Percentiles rank a stretch among this genome's conserved stretches.
Conservation (phyloP, 2,888 invertebrate species). For the Hemaris fuciformis region DNA sequence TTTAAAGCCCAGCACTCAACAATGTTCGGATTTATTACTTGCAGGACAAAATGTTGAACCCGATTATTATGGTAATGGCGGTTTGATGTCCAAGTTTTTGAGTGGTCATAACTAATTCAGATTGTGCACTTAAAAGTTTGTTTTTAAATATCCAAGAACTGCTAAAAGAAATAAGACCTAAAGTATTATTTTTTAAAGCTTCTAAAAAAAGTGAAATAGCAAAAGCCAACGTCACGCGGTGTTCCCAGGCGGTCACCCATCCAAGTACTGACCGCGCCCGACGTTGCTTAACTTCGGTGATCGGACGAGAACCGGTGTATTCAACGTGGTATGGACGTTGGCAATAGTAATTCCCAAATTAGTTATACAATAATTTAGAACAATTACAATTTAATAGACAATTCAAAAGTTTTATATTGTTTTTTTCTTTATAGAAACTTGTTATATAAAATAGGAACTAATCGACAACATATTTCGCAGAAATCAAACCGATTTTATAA, state of each 20-base stretch:
- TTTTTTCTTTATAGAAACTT: too few relatives aligned
- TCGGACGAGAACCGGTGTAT: constrained; percentile 70
- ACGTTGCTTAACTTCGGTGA: constrained; percentile 72
- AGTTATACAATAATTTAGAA: too few relatives aligned
- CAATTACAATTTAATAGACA: too few relatives aligned
- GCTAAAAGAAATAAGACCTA: too few relatives aligned
- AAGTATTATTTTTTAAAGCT: neutral
- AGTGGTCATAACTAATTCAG: neutral
- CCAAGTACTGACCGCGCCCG: constrained; percentile 71
- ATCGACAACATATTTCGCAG: neutral
- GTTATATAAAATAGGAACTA: neutral
- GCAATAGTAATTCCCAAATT: neutral
- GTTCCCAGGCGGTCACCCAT: constrained; percentile 71
- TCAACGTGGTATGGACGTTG: constrained; percentile 47
- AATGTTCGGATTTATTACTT: constrained; percentile 6
- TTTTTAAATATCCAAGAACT: too few relatives aligned
- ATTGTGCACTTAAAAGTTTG: too few relatives aligned
- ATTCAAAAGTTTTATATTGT: too few relatives aligned
- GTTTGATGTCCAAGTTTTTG: neutral
- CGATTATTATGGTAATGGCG: neutral
- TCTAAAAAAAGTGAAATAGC: neutral
- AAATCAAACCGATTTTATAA: constrained; percentile 3
- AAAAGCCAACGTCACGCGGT: constrained; percentile 46
- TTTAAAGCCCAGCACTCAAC: constrained; percentile 38
- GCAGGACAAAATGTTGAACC: neutral